Percentiles rank a stretch among this genome's conserved stretches.
These are phyloP conservation scores for Chloroceryle inda DNA, from an alignment of 2,797 vertebrate genomes.

Conservation along the genomic window DNA sequence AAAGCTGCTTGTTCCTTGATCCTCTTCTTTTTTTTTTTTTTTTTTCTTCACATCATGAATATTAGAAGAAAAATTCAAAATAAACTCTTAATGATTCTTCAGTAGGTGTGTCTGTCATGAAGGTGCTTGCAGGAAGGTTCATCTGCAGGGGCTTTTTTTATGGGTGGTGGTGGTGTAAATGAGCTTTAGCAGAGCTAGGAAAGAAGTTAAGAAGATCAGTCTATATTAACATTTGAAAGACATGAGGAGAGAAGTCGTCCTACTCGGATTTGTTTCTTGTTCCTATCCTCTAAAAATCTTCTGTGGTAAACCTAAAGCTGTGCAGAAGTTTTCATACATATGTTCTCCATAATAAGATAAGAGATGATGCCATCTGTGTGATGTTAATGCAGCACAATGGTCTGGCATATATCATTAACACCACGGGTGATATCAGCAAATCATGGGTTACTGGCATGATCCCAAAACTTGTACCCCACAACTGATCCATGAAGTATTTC, in stretches of 20 bases:
- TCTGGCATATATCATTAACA: constrained; percentile 44
- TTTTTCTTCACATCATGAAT: neutral
- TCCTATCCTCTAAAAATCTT: neutral
- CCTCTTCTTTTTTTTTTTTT: neutral
- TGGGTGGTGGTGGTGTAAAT: neutral
- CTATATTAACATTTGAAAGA: neutral
- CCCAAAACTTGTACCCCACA: neutral
- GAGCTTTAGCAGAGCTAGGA: neutral
- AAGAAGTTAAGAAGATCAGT: neutral
- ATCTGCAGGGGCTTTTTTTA: accelerated
- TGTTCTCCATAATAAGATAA: neutral
- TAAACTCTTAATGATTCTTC: neutral
- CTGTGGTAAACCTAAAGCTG: neutral
- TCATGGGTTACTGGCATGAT: constrained; percentile 1
- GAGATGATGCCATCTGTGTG: neutral
- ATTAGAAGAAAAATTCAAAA: neutral
- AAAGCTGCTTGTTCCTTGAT: neutral
- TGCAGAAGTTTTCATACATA: neutral
- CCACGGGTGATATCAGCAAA: constrained; percentile 34
- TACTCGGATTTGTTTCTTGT: neutral
- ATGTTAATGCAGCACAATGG: constrained; percentile 20
- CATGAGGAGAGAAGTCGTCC: neutral
- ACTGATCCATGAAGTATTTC: constrained; percentile 21
- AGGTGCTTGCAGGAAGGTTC: neutral
- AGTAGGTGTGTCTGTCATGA: neutral